Evolutionary conservation across 2,888 invertebrate genomes (phyloP), one percentile per base, ranked within the genome.

Genomic region (Agriopis aurantiaria): DNA sequence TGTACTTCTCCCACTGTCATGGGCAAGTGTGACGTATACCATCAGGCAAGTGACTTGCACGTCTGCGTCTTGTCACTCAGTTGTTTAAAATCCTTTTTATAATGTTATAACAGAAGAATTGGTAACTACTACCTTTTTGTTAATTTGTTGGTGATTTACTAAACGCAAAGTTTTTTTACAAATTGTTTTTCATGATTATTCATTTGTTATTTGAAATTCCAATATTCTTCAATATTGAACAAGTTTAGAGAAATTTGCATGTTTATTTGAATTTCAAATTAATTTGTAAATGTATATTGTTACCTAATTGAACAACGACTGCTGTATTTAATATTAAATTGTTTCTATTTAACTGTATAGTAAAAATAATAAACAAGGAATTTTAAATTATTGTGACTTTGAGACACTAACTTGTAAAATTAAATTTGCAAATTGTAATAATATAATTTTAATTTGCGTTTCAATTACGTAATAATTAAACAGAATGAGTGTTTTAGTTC

Each of bases 261-360:
- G 78, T 75, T 73, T 65, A 61, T 65, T 63, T 74, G 76, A 78
- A 78, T 80, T 80, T 74, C 72, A 73, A 75, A 75, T 74, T 67
- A 56, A 71, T 68, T 69, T 71, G 76, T 78, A 75, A 75, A 77
- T 40, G 45, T 69, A 61, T 55, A 56, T 46, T 57, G 57, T 23
- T 33, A 65, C 71, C 67, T 73, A 77, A 79, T 74, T 70, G 74
- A 75, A 84, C 82, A 79, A 83, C 83, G 82, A 85, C 82, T 81
- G 82, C 80, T 79, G 75, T 74, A 79, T 79, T 79, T 71, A 74
- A 78, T 79, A 77, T 75, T 75, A 66, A 71, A 80, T 80, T 71
- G 71, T 79, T 80, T 74, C 69, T 65, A 3, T 69, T 80, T 74
- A 81, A 77, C 43, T 73, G 68, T 74, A 75, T 69, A 62, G 41